Evolutionary conservation across 2,113 vertebrate species (phyloP).

Genomic region (Acinonyx jubatus): DNA sequence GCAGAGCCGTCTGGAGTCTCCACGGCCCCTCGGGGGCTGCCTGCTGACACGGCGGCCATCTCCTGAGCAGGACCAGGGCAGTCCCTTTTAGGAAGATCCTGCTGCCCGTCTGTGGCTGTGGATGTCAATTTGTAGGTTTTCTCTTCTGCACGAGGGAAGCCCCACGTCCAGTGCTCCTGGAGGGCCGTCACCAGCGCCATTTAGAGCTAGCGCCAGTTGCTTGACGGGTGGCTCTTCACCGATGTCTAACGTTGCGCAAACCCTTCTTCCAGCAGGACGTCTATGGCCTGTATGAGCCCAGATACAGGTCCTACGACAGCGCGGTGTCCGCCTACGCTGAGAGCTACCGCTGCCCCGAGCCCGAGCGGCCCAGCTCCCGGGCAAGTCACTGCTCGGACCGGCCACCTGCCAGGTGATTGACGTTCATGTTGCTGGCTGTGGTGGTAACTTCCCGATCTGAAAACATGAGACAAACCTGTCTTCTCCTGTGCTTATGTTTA

Average conservation of each 20-base stretch:
- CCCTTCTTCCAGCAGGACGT: constrained; percentile 84
- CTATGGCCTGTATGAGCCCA: constrained; percentile 88
- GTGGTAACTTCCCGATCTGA: not conserved
- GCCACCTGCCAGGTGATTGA: constrained; percentile 89
- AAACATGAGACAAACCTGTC: rapidly evolving
- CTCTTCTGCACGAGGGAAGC: not conserved
- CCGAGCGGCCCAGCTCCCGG: constrained; percentile 93
- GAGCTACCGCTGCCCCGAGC: constrained; percentile 85
- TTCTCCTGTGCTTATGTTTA: rapidly evolving
- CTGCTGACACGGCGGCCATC: not conserved
- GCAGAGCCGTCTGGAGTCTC: rapidly evolving
- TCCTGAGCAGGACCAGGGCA: not conserved
- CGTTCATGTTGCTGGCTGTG: too few relatives aligned
- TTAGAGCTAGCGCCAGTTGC: rapidly evolving
- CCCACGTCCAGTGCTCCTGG: not conserved
- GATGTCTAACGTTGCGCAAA: rapidly evolving
- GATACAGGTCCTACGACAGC: constrained; percentile 88
- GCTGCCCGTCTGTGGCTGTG: not conserved
- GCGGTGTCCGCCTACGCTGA: constrained; percentile 83
- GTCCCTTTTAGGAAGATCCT: rapidly evolving
- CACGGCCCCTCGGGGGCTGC: rapidly evolving
- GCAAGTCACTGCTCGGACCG: constrained; percentile 95
- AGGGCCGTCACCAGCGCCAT: rapidly evolving
- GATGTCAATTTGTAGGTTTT: not conserved
- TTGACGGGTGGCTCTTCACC: rapidly evolving